Evolutionary conservation across 2,797 vertebrate genomes (phyloP).

Genomic region (Cichlasoma orientale): DNA sequence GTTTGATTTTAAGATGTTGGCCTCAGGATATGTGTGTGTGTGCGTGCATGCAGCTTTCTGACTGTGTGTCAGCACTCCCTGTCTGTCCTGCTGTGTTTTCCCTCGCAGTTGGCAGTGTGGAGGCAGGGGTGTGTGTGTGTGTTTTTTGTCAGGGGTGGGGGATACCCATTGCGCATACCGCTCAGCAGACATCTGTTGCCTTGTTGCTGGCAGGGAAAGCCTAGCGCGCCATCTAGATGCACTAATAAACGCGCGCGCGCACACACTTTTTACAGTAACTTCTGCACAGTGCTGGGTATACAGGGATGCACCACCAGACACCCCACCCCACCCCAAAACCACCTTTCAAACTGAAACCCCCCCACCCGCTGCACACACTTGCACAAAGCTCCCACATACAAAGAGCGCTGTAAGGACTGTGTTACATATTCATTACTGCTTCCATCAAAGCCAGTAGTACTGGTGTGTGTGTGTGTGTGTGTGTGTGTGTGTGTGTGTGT

Average conservation of each 20-base stretch:
- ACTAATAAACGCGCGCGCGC: not conserved
- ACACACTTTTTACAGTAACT: slow-evolving; percentile 25
- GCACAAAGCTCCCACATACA: slow-evolving; percentile 49
- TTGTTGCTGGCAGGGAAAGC: slow-evolving; percentile 56
- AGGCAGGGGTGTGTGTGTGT: not conserved
- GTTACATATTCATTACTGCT: slow-evolving; percentile 76
- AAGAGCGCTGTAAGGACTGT: slow-evolving; percentile 55
- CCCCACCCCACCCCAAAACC: not conserved
- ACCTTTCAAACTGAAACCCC: not conserved
- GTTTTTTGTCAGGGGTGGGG: slow-evolving; percentile 1
- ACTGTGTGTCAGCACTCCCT: not conserved
- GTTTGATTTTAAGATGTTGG: not conserved
- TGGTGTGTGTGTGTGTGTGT: slow-evolving; percentile 22
- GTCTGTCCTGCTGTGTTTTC: not conserved
- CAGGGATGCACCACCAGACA: slow-evolving; percentile 25
- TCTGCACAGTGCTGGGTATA: slow-evolving; percentile 22
- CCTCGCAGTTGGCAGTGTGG: not conserved
- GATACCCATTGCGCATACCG: slow-evolving; percentile 53
- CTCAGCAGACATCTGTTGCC: slow-evolving; percentile 78
- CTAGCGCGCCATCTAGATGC: slow-evolving; percentile 14
- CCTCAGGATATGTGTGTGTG: not conserved
- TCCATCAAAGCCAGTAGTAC: slow-evolving; percentile 47
- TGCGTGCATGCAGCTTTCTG: not conserved
- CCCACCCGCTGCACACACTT: slow-evolving; percentile 1
- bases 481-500: slow-evolving; percentile 22